Conservation (phyloP, 2,113 vertebrate species). For the Plecturocebus donacophilus region DNA sequence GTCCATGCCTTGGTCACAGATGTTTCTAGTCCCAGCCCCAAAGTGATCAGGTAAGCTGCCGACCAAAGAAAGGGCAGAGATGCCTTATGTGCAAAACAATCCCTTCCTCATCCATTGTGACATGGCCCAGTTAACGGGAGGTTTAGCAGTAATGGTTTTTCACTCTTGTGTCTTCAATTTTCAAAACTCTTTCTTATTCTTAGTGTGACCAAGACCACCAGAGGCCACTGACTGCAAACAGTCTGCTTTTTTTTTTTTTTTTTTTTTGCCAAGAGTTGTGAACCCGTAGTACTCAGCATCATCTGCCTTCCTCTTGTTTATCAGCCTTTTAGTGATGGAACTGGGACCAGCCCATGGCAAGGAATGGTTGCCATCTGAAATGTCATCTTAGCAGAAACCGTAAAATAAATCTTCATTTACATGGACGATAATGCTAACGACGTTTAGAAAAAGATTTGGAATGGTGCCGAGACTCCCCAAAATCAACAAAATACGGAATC, state of each 20-base stretch:
- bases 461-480: background rate
- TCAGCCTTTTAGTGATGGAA: background rate
- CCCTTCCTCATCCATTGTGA: too few relatives aligned
- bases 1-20: background rate
- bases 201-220: background rate
- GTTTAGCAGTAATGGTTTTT: background rate
- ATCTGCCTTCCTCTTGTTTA: background rate
- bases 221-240: background rate
- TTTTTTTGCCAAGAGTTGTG: background rate
- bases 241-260: background rate
- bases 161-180: background rate
- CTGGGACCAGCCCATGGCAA: accelerated
- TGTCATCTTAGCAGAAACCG: background rate
- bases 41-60: background rate
- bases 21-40: too few relatives aligned
- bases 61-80: background rate
- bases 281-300: background rate
- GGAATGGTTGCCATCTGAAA: background rate
- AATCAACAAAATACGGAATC: background rate
- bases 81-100: accelerated
- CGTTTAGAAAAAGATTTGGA: background rate
- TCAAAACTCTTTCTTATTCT: background rate
- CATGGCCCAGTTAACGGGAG: accelerated
- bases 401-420: background rate
- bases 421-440: too few relatives aligned